Base-by-base conservation (phyloP, 1,140 invertebrate species). In the Contarinia nasturtii region DNA sequence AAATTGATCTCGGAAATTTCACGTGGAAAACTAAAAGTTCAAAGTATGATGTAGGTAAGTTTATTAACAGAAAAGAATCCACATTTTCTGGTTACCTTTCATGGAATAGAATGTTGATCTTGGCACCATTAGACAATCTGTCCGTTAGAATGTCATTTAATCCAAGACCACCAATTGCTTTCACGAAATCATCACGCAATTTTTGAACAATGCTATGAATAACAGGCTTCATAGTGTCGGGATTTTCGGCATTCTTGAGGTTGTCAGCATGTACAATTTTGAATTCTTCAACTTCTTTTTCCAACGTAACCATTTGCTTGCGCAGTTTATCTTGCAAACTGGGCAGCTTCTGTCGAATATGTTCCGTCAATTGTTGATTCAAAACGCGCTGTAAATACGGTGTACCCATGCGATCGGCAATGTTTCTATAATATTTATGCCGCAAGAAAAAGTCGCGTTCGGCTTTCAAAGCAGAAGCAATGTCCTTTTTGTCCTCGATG, bases 1-100 rank as follows among this genome's bases (percentile, higher is more conserved):
- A 94, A 92, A 64, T 95, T 91, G 86, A 80, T 80, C 67, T 95
- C 95, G 51, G 97, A 92, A 57, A 98, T 89, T 74, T 97, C 92
- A 68, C 96, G 97, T 7, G 92, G 92, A 65, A 97, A 97, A 40
- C 37, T 40, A 40, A n/a, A 18, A 40, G 14, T 7, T 18, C 37
- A 40, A 40, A 15, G 7, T 40, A 40, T 40, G 7, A 40, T 12
- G 4, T 10, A 27, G 4, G 10, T 27, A 10, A 10, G 5, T 18
- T 40, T n/a, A n/a, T n/a, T n/a, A n/a, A n/a, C 37, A 40, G 17
- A 14, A 40, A 40, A 5, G 37, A n/a, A 40, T 18, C n/a, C n/a
- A n/a, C n/a, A n/a, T n/a, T n/a, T n/a, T n/a, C n/a, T 40, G 37
- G 14, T 40, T 40, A 40, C 52, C 93, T 69, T 69, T 97, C 93